Conservation (phyloP, 2,113 vertebrate genomes). For the Centropus bengalensis region DNA sequence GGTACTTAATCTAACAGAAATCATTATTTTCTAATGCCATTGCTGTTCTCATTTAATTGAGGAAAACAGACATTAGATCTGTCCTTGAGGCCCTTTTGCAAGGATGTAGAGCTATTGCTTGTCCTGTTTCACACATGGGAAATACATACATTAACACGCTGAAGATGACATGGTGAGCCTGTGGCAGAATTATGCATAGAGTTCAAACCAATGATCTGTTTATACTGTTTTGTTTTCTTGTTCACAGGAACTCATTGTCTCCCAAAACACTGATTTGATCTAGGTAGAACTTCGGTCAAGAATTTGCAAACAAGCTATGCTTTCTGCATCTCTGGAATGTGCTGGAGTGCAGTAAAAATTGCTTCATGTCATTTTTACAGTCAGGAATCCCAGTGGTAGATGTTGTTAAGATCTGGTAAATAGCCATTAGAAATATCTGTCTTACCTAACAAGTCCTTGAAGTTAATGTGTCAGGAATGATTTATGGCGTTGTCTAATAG, state of each 20-base stretch:
- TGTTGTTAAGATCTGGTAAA: neutral
- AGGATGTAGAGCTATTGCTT: neutral
- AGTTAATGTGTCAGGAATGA: neutral
- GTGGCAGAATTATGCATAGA: neutral
- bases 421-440: neutral
- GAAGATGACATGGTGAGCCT: neutral
- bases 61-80: neutral
- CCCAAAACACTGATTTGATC: neutral
- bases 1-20: conserved; percentile 66
- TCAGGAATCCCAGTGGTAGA: neutral
- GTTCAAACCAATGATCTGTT: neutral
- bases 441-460: neutral
- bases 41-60: neutral
- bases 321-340: neutral
- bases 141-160: neutral
- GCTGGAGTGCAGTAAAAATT: neutral
- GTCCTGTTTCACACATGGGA: neutral
- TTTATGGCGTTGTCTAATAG: neutral
- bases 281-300: neutral
- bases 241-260: neutral
- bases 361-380: neutral
- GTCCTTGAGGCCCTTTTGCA: neutral
- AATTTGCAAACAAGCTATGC: neutral
- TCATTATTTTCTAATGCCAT: neutral
- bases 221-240: neutral